Evolutionary conservation across 2,113 vertebrate genomes (phyloP).

Genomic region (Lonchura striata): DNA sequence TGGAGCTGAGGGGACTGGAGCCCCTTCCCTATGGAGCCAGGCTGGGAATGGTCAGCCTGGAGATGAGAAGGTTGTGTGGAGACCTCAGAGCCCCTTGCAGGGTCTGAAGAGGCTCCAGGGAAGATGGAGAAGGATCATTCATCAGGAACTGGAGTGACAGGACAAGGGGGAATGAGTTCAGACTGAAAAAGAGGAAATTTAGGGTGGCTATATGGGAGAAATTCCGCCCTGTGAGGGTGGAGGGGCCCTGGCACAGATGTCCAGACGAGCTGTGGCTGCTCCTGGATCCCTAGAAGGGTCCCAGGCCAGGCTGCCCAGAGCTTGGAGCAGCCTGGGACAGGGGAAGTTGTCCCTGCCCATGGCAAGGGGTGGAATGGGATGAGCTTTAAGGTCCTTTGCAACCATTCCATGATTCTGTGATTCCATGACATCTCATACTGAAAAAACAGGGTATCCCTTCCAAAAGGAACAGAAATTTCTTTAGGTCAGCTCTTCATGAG

Average conservation of each 20-base stretch:
- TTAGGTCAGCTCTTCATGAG: neutral
- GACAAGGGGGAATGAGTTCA: neutral
- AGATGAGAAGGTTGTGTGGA: neutral
- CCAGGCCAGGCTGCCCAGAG: fast-evolving
- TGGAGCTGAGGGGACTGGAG: neutral
- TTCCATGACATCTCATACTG: neutral
- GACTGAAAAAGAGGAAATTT: fast-evolving
- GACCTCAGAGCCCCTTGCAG: neutral
- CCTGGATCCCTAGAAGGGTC: neutral
- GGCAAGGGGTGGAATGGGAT: neutral
- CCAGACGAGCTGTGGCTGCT: neutral
- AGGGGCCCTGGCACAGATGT: neutral
- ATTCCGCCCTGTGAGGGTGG: neutral
- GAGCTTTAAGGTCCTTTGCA: neutral
- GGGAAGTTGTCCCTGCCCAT: neutral
- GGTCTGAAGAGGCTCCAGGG: neutral
- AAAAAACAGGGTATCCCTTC: neutral
- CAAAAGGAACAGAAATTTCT: neutral
- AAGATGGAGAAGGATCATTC: neutral
- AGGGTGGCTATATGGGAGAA: neutral
- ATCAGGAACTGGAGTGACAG: neutral
- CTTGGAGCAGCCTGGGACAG: fast-evolving
- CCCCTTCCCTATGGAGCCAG: neutral
- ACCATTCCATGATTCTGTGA: neutral
- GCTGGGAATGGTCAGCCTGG: neutral